Percentiles rank a stretch among this genome's conserved stretches.
Evolutionary conservation across 2,113 vertebrate species (phyloP).

Genomic region (Hippocampus zosterae): DNA sequence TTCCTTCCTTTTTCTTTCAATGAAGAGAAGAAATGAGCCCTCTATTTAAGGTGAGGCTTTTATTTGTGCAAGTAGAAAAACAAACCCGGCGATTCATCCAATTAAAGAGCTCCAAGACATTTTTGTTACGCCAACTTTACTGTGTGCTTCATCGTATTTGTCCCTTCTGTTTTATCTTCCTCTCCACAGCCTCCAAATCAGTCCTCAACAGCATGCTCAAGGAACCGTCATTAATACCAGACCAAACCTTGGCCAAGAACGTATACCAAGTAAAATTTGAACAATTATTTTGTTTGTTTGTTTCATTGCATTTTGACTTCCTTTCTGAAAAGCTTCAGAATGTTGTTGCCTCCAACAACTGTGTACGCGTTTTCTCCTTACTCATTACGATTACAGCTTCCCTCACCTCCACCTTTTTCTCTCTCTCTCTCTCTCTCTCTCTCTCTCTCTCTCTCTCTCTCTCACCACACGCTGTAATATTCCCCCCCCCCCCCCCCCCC

Average conservation of each 20-base stretch:
- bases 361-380: conserved; percentile 45
- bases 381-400: conserved; percentile 25
- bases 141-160: conserved; percentile 4
- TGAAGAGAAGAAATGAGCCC: no score
- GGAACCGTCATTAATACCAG: conserved; percentile 90
- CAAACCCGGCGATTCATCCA: neutral
- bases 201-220: conserved; percentile 89
- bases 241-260: conserved; percentile 86
- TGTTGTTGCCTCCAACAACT: conserved; percentile 21
- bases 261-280: conserved; percentile 84
- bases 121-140: neutral
- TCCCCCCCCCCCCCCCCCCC: conserved; percentile 38
- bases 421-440: conserved; percentile 12
- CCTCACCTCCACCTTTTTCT: conserved; percentile 42
- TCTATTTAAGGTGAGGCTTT: no score
- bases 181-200: conserved; percentile 83
- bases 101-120: neutral
- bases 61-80: neutral
- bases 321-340: conserved; percentile 26
- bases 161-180: conserved; percentile 39
- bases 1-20: no score
- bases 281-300: neutral
- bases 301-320: neutral
- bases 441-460: conserved; percentile 13
- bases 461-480: conserved; percentile 58